These are phyloP conservation scores for Heliconius nattereri DNA, from an alignment of 1,140 invertebrate genomes.

Conservation along the genomic window DNA sequence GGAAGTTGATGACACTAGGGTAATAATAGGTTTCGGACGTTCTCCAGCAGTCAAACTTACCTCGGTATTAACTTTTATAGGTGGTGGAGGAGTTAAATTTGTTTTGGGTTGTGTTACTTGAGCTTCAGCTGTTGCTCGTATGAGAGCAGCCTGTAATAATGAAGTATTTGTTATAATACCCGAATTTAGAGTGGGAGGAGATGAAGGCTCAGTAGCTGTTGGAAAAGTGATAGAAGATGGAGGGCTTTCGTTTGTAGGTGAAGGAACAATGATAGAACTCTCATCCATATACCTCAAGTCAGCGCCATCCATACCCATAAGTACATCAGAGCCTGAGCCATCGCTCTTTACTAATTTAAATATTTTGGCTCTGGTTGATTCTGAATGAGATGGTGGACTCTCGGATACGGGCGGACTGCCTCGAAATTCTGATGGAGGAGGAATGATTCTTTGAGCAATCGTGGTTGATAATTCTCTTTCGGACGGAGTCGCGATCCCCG, in stretches of 20 bases:
- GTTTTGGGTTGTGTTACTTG: conserved; percentile 71
- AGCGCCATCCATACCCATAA: conserved; percentile 89
- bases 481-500: conserved; percentile 72
- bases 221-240: conserved; percentile 84
- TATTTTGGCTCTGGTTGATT: conserved; percentile 82
- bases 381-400: conserved; percentile 82
- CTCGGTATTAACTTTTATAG: conserved; percentile 87
- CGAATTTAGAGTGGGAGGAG: conserved; percentile 79
- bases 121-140: conserved; percentile 84
- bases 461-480: conserved; percentile 79
- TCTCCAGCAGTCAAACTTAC: conserved; percentile 84
- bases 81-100: conserved; percentile 72
- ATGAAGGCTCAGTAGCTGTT: conserved; percentile 82
- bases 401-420: conserved; percentile 85
- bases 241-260: conserved; percentile 88
- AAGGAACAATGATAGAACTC: conserved; percentile 90
- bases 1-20: conserved; percentile 77
- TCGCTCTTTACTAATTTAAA: conserved; percentile 82
- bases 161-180: conserved; percentile 78
- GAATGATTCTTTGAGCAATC: conserved; percentile 85
- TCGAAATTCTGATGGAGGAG: conserved; percentile 88
- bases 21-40: conserved; percentile 81
- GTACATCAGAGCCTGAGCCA: conserved; percentile 86
- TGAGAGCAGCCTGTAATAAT: conserved; percentile 86
- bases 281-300: conserved; percentile 95